Conservation (phyloP, 2,797 vertebrate species). For the Thunnus albacares region DNA sequence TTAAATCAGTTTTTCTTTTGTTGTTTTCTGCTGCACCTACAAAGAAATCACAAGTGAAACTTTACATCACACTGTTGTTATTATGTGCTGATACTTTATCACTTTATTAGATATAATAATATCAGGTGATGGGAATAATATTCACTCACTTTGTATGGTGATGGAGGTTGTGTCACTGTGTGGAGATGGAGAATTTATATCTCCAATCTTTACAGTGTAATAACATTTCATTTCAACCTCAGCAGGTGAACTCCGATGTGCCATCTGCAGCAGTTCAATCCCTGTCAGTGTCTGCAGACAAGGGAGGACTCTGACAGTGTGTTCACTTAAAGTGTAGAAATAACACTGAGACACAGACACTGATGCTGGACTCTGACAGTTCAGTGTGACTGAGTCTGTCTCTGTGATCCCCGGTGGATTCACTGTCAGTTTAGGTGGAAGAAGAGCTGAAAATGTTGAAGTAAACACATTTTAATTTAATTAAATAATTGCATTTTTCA, state of each 20-base stretch:
- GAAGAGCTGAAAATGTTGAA: not conserved
- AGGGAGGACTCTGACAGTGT: accelerated
- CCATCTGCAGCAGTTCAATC: conserved; percentile 36
- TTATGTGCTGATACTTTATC: too few species aligned
- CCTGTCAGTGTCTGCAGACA: conserved; percentile 53
- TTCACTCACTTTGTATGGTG: conserved; percentile 34
- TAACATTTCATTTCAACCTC: conserved; percentile 43
- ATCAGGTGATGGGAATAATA: not conserved
- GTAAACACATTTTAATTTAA: too few species aligned
- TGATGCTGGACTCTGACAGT: conserved; percentile 22
- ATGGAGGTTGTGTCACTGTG: conserved; percentile 17
- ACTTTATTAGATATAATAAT: not conserved
- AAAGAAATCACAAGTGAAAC: too few species aligned
- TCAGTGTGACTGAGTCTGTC: conserved; percentile 48
- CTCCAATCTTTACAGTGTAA: not conserved
- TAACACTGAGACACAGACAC: conserved; percentile 18
- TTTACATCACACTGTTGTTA: too few species aligned
- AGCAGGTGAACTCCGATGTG: conserved; percentile 15
- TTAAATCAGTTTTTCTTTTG: too few species aligned
- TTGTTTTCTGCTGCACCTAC: too few species aligned
- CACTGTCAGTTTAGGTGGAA: conserved; percentile 2
- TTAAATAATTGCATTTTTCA: too few species aligned
- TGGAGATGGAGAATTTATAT: not conserved
- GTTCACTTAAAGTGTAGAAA: not conserved
- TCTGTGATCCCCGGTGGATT: conserved; percentile 3